phyloP scores from a whole-genome alignment of 2,797 vertebrate species.

The Acanthurus tractus region DNA sequence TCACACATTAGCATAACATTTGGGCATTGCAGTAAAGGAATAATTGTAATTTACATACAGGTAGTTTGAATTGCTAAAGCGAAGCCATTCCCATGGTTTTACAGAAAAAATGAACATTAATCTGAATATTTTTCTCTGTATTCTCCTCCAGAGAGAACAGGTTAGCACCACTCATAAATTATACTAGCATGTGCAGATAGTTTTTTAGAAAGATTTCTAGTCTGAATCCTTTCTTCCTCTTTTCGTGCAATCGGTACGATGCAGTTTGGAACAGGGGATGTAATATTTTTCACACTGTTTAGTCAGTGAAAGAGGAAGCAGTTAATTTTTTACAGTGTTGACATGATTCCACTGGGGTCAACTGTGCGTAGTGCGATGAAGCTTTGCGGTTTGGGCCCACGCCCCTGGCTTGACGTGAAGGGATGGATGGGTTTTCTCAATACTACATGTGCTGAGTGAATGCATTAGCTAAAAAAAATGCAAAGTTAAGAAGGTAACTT shows the following conservation, averaged over 20 bases:
- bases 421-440: conserved; percentile 8
- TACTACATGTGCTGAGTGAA: neutral
- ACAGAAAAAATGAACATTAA: conserved; percentile 8
- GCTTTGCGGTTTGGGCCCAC: conserved; percentile 26
- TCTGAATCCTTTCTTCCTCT: too few species aligned
- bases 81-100: conserved; percentile 26
- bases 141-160: conserved; percentile 6
- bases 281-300: conserved; percentile 37
- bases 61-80: conserved; percentile 10
- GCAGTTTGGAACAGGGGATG: conserved; percentile 3
- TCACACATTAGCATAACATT: conserved; percentile 5
- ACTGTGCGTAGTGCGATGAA: conserved; percentile 2
- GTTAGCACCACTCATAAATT: conserved; percentile 24
- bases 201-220: neutral
- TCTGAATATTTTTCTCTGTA: conserved; percentile 22
- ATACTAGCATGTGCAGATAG: neutral
- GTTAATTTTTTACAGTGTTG: conserved; percentile 30
- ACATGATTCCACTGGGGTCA: conserved; percentile 37
- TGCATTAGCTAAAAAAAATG: conserved; percentile 1
- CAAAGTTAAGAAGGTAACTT: neutral
- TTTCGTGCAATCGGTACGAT: neutral
- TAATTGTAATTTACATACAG: conserved; percentile 16
- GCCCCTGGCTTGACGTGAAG: neutral
- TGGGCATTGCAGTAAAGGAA: neutral
- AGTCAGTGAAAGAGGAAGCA: conserved; percentile 39